Percentiles rank a stretch among this genome's conserved stretches.
Conservation (phyloP, 2,113 vertebrate species). For the Phrynosoma platyrhinos region DNA sequence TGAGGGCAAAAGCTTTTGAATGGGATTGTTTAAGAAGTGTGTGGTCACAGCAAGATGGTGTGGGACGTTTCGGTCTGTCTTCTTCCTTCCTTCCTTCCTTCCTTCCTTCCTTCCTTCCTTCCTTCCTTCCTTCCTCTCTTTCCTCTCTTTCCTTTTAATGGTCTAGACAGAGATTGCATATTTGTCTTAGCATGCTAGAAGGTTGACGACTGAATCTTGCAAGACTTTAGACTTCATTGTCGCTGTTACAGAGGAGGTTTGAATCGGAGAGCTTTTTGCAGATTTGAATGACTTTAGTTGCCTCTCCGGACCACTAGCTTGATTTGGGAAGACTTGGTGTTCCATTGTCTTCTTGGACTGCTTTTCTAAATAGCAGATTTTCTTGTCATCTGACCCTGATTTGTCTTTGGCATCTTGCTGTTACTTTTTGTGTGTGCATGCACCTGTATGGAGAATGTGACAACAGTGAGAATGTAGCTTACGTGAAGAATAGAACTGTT, state of each 20-base stretch:
- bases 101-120: too few relatives aligned
- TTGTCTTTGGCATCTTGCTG: slow-evolving; percentile 66
- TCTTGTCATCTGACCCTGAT: slow-evolving; percentile 49
- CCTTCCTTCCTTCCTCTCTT: background rate
- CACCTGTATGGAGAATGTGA: slow-evolving; percentile 43
- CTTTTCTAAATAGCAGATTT: slow-evolving; percentile 56
- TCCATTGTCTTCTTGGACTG: slow-evolving; percentile 67
- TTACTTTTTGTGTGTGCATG: slow-evolving; percentile 27
- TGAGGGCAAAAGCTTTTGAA: slow-evolving; percentile 52
- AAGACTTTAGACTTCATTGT: slow-evolving; percentile 30
- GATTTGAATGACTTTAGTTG: slow-evolving; percentile 37
- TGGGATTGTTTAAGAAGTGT: slow-evolving; percentile 28
- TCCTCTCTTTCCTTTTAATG: background rate
- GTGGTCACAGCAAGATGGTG: background rate
- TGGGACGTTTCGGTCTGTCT: background rate
- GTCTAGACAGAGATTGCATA: slow-evolving; percentile 45
- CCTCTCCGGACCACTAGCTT: slow-evolving; percentile 34
- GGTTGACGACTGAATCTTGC: slow-evolving; percentile 2
- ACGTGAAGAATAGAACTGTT: slow-evolving; percentile 49
- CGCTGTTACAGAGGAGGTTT: slow-evolving; percentile 29
- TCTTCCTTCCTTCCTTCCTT: background rate
- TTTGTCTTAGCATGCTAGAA: slow-evolving; percentile 36
- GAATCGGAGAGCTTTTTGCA: slow-evolving; percentile 8
- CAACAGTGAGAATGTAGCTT: slow-evolving; percentile 29
- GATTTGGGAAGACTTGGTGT: slow-evolving; percentile 37